Conservation (phyloP, 2,888 invertebrate genomes). For the Lasioglossum vierecki region DNA sequence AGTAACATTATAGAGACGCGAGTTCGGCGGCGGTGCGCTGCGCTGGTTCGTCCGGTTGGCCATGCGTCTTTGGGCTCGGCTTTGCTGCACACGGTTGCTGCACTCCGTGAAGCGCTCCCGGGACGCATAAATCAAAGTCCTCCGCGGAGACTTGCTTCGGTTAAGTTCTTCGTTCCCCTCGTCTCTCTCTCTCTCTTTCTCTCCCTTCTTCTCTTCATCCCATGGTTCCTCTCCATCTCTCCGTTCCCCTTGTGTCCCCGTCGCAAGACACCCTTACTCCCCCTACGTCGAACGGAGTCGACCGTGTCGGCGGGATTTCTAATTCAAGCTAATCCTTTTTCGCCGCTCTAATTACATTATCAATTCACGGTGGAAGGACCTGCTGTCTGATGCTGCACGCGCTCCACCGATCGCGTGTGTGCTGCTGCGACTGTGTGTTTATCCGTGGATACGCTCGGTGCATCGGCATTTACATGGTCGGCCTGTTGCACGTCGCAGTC, state of each 20-base stretch:
- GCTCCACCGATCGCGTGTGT: neutral
- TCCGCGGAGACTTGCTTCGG: slow-evolving; percentile 73
- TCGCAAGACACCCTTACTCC: slow-evolving; percentile 15
- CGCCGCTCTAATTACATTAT: slow-evolving; percentile 79
- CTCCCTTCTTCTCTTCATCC: neutral
- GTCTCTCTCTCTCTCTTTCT: neutral
- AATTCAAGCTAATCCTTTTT: slow-evolving; percentile 80
- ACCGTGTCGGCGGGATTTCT: slow-evolving; percentile 75
- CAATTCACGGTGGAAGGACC: slow-evolving; percentile 72
- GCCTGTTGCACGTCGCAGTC: slow-evolving; percentile 69
- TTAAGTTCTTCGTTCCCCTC: slow-evolving; percentile 56
- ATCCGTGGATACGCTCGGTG: slow-evolving; percentile 47
- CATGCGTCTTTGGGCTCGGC: slow-evolving; percentile 73
- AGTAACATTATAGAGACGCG: slow-evolving; percentile 67
- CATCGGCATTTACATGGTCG: slow-evolving; percentile 69
- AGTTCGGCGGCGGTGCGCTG: slow-evolving; percentile 60
- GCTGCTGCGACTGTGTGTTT: slow-evolving; percentile 23
- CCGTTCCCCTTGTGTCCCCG: slow-evolving; percentile 11
- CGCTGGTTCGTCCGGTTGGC: slow-evolving; percentile 60
- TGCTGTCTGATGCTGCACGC: slow-evolving; percentile 25
- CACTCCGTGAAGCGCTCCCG: slow-evolving; percentile 76
- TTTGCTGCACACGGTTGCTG: slow-evolving; percentile 64
- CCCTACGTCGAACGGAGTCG: slow-evolving; percentile 16
- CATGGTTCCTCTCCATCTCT: slow-evolving; percentile 7
- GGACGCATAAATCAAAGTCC: slow-evolving; percentile 81